These are phyloP conservation scores for Sebastes hubbsi DNA, from an alignment of 2,797 vertebrate species.

Conservation along the genomic window DNA sequence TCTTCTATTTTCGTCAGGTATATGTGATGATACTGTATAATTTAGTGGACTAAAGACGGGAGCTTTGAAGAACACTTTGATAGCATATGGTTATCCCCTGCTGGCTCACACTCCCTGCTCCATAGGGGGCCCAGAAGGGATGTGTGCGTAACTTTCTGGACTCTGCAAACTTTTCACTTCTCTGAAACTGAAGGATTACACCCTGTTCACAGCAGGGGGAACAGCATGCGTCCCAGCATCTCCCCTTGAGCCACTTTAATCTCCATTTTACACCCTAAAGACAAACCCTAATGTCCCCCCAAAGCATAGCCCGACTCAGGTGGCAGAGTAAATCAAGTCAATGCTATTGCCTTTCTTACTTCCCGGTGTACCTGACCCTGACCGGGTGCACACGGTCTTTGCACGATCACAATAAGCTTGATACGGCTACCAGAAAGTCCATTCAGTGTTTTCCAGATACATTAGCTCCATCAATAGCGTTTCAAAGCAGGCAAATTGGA, in stretches of 20 bases:
- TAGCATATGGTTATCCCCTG: conserved; percentile 75
- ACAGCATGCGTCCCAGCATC: conserved; percentile 63
- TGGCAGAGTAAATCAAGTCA: conserved; percentile 43
- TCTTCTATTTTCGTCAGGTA: conserved; percentile 63
- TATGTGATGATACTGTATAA: conserved; percentile 66
- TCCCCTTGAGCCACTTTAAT: conserved; percentile 63
- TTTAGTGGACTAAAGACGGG: conserved; percentile 50
- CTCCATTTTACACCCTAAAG: conserved; percentile 54
- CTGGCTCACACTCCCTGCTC: conserved; percentile 74
- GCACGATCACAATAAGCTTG: conserved; percentile 23
- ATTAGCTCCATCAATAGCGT: conserved; percentile 58
- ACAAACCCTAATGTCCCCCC: conserved; percentile 23
- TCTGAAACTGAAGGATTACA: conserved; percentile 78
- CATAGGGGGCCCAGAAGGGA: conserved; percentile 72
- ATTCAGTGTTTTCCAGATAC: conserved; percentile 47
- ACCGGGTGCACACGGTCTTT: conserved; percentile 11
- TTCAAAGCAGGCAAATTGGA: conserved; percentile 67
- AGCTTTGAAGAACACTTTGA: conserved; percentile 76
- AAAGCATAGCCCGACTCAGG: conserved; percentile 43
- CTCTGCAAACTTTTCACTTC: conserved; percentile 77
- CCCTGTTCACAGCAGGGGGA: conserved; percentile 69
- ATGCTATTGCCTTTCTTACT: conserved; percentile 15
- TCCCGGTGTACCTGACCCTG: conserved; percentile 17
- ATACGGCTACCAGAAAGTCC: conserved; percentile 17
- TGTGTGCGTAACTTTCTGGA: conserved; percentile 73